These are phyloP conservation scores for Strigamia transsilvanica DNA, from an alignment of 2,888 invertebrate genomes.

Conservation along the genomic window DNA sequence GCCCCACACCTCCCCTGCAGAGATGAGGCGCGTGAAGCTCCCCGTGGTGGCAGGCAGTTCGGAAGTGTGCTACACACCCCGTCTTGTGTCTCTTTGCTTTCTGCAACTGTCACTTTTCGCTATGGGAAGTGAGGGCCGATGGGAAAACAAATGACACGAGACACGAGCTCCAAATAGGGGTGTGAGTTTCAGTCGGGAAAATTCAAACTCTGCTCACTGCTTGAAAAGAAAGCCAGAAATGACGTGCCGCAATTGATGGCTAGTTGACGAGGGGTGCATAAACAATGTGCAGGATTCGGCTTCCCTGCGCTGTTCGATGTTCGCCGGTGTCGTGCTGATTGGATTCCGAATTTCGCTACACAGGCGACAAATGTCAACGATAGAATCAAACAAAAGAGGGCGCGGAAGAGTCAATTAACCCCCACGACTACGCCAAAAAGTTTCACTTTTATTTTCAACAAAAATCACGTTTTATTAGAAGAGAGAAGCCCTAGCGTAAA, in stretches of 20 bases:
- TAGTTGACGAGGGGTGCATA: neutral
- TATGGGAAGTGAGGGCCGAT: constrained; percentile 38
- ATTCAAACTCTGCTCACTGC: neutral
- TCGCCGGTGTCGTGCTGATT: too few species aligned
- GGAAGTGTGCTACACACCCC: constrained; percentile 10
- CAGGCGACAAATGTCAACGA: too few species aligned
- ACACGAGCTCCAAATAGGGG: constrained; percentile 38
- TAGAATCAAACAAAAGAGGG: too few species aligned
- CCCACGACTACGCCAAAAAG: too few species aligned
- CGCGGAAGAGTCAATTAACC: too few species aligned
- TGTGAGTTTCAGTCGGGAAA: constrained; percentile 35
- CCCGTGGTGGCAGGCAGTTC: constrained; percentile 30
- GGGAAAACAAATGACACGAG: constrained; percentile 38
- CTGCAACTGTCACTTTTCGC: constrained; percentile 38
- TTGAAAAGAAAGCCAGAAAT: neutral
- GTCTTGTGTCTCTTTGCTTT: constrained; percentile 26
- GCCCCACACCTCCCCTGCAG: neutral
- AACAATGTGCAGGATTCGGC: too few species aligned
- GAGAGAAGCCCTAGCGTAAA: too few species aligned
- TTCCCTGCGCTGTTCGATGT: too few species aligned
- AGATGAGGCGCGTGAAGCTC: constrained; percentile 12
- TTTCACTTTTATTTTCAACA: too few species aligned
- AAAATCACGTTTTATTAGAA: too few species aligned
- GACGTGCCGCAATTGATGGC: neutral
- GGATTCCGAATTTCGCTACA: too few species aligned